Percentiles rank a stretch among this genome's conserved stretches.
These are phyloP conservation scores for Enchytraeus crypticus DNA, from an alignment of 2,888 invertebrate genomes.

Conservation along the genomic window DNA sequence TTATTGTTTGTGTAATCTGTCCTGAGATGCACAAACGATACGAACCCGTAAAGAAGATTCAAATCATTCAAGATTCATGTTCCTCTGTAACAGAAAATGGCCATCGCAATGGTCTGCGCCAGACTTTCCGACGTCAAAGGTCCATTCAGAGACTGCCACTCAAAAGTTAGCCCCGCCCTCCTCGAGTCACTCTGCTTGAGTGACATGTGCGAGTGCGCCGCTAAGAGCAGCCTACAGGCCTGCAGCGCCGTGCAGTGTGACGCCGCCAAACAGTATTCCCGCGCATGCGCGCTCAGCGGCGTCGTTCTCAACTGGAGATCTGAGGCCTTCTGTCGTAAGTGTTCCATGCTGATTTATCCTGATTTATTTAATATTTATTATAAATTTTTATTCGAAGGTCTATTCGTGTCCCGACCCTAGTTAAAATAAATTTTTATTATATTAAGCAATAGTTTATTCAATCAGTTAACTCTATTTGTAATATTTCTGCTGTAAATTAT, in stretches of 20 bases:
- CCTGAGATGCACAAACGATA: no score
- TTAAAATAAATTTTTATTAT: no score
- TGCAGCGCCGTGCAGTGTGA: constrained; percentile 18
- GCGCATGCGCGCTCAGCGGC: constrained; percentile 22
- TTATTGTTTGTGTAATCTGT: no score
- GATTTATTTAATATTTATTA: no score
- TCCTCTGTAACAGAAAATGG: no score
- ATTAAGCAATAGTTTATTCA: no score
- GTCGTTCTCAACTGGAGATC: constrained; percentile 24
- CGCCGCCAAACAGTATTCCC: constrained; percentile 18
- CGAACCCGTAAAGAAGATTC: no score
- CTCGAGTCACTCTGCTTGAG: constrained; percentile 15
- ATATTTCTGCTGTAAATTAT: no score
- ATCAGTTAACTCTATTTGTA: no score
- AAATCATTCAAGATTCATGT: no score
- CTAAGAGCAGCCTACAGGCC: not conserved
- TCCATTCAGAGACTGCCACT: constrained; percentile 12
- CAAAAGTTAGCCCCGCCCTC: constrained; percentile 8
- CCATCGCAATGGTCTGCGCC: constrained; percentile 1
- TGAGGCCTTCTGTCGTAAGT: constrained; percentile 20
- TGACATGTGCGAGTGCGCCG: constrained; percentile 23
- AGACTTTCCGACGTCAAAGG: constrained; percentile 6
- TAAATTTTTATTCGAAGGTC: no score
- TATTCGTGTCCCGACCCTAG: no score
- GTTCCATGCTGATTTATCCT: constrained; percentile 6